Base-by-base conservation (phyloP, 2,888 invertebrate genomes). In the Amaurobius ferox region DNA sequence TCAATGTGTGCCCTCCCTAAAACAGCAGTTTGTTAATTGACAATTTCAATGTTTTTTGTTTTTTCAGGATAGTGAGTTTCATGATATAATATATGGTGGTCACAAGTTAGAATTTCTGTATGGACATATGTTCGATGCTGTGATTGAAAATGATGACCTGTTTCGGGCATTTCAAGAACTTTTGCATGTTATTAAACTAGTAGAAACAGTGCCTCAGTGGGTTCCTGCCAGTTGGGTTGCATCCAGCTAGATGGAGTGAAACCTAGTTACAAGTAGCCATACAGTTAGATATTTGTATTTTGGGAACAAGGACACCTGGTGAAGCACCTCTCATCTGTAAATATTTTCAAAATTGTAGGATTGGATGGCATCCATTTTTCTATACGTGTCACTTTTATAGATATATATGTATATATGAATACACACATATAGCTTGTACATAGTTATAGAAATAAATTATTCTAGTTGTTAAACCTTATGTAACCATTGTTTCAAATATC, bases 161-260 rank as follows among this genome's bases (percentile, higher is more conserved):
- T 94, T 95, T 0, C 93, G 94, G 83, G 96, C 98, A 26, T 95
- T 98, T 89, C 95, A 96, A 89, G 95, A 96, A 90, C 93, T 99
- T 26, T 93, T 97, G 79, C 94, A 94, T 89, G 94, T 95, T 64
- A 95, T 96, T 39, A 95, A 96, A 92, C 93, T 95, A 89, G 94
- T 98, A 32, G 98, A 98, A 92, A 95, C 95, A 0, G 97, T 98
- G 90, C 97, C 98, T 0, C 94, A 97, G 19, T 99, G 98, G 98
- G 98, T 98, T 48, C 98, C 99, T 35, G 95, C 96, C 48, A 95
- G 95, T 7, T 98, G 98, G 98, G 89, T 89, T 74, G 88, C 88
- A 66, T 86, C 88, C 80, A 86, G 88, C 79, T 88, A 81, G 78
- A 78, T 44, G 40, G 23, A 72, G 30, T 71, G 30, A 16, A 30